Evolutionary conservation across 2,888 invertebrate genomes (phyloP).

Genomic region (Escarpia spicata): DNA sequence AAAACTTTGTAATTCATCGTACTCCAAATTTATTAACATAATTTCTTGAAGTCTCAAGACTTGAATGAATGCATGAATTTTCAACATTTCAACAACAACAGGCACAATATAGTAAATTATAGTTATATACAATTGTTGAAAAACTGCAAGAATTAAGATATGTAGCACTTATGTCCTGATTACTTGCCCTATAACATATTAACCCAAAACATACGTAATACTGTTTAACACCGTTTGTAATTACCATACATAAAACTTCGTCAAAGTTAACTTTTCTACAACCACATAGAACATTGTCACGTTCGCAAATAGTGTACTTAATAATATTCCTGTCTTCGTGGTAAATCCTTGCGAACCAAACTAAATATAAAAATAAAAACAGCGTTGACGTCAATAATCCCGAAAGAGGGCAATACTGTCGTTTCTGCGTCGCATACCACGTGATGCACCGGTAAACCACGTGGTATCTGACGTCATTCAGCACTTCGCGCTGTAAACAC

Average conservation of each 20-base stretch:
- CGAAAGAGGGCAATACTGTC: background rate
- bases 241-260: background rate
- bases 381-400: background rate
- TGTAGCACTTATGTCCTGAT: too few relatives aligned
- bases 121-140: too few relatives aligned
- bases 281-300: background rate
- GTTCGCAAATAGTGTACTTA: background rate
- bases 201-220: too few relatives aligned
- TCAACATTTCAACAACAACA: too few relatives aligned
- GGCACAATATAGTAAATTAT: too few relatives aligned
- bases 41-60: too few relatives aligned
- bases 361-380: background rate
- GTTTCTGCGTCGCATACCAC: background rate
- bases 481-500: constrained; percentile 3
- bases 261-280: background rate
- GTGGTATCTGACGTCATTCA: background rate
- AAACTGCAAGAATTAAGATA: too few relatives aligned
- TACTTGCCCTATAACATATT: too few relatives aligned
- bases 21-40: too few relatives aligned
- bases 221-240: too few relatives aligned
- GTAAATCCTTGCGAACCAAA: background rate
- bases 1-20: too few relatives aligned
- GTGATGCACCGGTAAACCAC: background rate
- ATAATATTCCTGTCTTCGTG: background rate
- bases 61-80: too few relatives aligned